Evolutionary conservation across 2,113 vertebrate species (phyloP), one percentile per base, ranked within the genome.

Genomic region (Oncorhynchus clarkii): DNA sequence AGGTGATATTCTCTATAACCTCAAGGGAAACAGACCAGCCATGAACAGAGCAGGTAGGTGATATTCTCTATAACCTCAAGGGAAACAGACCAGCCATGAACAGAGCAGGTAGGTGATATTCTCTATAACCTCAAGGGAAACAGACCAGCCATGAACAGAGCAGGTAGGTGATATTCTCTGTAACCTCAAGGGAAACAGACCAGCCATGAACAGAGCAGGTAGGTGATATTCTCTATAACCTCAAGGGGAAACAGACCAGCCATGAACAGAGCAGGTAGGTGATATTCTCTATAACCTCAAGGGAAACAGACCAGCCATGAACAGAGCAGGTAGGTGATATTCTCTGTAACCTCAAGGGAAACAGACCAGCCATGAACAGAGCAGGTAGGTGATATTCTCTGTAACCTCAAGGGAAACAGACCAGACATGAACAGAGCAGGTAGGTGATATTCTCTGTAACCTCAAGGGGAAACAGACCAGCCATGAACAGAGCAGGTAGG

Each of bases 251-350:
- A 94, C 31, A 92, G 95, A 80, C 95, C 96, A 59, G 76, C 89
- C 84, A 93, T 97, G 92, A 96, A 95, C 94, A 93, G 97, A 96
- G 93, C 96, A 95, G 98, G 98, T 98, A 94, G 80, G 74, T 2
- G 29, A 31, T 4, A 27, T 1, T 5, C 20, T 22, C 20, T n/a
- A 0, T 65, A 27, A 8, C n/a, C 57, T 60, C 16, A 60, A 45
- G 8, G 39, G 57, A 60, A n/a, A 18, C 6, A 59, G 16, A 14
- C 57, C 1, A 2, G 57, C 6, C 57, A 27, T 27, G 26, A 27
- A 59, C 57, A 59, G 13, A 59, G 6, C 96, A 95, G 98, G 98
- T 98, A 94, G 80, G 76, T 2, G 22, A 26, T 39, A 27, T 1
- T 1, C 34, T 39, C 34, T 39, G 2, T 39, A 39, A 20, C 34